phyloP scores from a whole-genome alignment of 2,797 vertebrate species.

The Poeciliopsis paucimaculata region DNA sequence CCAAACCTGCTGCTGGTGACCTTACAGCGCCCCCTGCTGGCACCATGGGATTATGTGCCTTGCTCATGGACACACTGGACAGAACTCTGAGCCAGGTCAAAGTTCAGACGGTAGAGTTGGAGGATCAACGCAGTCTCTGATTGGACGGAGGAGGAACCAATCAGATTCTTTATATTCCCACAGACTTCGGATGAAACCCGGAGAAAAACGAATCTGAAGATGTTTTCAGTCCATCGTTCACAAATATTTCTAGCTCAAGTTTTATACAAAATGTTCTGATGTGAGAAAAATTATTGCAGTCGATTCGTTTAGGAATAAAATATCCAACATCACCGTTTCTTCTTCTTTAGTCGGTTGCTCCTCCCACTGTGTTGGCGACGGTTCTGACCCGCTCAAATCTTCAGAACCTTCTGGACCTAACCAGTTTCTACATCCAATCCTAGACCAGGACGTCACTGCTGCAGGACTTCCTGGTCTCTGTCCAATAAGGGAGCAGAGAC shows the following conservation, averaged over 20 bases:
- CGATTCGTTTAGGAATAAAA: background rate
- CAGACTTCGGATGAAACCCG: background rate
- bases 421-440: background rate
- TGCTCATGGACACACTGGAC: conserved; percentile 17
- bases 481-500: background rate
- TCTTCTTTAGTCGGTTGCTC: background rate
- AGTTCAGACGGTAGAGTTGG: background rate
- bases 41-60: conserved; percentile 38
- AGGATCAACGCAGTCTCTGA: background rate
- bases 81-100: conserved; percentile 5
- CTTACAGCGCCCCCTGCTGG: conserved; percentile 7
- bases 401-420: background rate
- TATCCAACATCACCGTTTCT: background rate
- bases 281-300: background rate
- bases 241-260: background rate
- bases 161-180: background rate
- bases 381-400: background rate
- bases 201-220: background rate
- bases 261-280: conserved; percentile 2
- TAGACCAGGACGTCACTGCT: background rate
- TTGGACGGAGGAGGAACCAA: background rate
- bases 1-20: background rate
- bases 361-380: too few species aligned
- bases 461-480: background rate
- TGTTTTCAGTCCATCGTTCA: background rate